Conservation (phyloP, 2,797 vertebrate species). For the Taenioides sp. region DNA sequence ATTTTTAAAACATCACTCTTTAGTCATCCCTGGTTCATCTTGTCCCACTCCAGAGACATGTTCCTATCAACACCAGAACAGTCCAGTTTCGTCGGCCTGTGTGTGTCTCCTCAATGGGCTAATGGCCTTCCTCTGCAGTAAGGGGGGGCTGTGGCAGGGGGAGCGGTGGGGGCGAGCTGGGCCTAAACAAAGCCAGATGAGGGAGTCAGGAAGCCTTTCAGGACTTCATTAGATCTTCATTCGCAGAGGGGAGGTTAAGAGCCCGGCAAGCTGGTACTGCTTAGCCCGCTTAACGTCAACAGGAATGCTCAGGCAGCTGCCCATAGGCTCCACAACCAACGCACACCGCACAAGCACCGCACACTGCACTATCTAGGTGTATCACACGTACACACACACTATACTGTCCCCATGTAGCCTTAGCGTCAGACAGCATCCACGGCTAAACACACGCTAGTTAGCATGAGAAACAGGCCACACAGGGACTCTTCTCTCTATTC, state of each 20-base stretch:
- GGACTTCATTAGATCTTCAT: conserved; percentile 82
- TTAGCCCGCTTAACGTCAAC: conserved; percentile 83
- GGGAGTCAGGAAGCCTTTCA: conserved; percentile 83
- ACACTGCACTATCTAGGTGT: conserved; percentile 23
- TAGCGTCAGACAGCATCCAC: conserved; percentile 43
- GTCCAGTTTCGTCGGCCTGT: conserved; percentile 49
- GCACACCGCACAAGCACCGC: conserved; percentile 37
- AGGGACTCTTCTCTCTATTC: conserved; percentile 46
- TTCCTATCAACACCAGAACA: background rate
- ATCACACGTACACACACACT: conserved; percentile 11
- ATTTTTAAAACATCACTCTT: background rate
- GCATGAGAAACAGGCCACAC: conserved; percentile 65
- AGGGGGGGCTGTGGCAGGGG: conserved; percentile 45
- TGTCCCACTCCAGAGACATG: no score
- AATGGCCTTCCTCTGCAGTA: conserved; percentile 79
- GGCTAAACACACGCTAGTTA: conserved; percentile 52
- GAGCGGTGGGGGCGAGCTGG: conserved; percentile 26
- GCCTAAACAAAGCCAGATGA: conserved; percentile 84
- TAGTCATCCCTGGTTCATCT: no score
- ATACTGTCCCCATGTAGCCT: conserved; percentile 43
- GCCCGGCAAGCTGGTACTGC: conserved; percentile 83
- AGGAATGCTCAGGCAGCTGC: conserved; percentile 80
- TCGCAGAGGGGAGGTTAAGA: conserved; percentile 78
- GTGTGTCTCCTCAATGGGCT: conserved; percentile 72
- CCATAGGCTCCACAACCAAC: conserved; percentile 54